These are phyloP conservation scores for Anthoscopus minutus DNA, from an alignment of 2,113 vertebrate genomes.

Conservation along the genomic window DNA sequence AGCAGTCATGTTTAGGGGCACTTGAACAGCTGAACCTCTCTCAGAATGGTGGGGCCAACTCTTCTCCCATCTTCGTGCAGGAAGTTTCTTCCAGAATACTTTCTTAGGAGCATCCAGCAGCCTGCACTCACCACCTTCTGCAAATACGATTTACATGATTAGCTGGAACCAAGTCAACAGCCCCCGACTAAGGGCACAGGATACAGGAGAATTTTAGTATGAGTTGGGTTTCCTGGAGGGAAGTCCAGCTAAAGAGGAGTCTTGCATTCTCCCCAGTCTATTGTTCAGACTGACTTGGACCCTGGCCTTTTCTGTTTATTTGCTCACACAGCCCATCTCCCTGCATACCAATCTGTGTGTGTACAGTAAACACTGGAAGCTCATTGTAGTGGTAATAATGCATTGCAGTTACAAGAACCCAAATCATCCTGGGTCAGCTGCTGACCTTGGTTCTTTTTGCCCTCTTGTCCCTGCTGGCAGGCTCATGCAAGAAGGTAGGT, in stretches of 20 bases:
- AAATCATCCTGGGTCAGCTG: not conserved
- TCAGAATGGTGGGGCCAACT: not conserved
- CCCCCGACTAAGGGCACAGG: constrained; percentile 34
- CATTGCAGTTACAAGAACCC: not conserved
- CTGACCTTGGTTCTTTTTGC: not conserved
- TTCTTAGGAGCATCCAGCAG: not conserved
- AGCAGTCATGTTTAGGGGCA: not conserved
- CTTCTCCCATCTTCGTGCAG: not conserved
- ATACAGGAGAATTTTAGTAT: constrained; percentile 55
- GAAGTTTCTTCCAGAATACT: not conserved
- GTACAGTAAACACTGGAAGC: constrained; percentile 27
- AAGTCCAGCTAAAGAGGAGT: constrained; percentile 53
- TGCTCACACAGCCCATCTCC: constrained; percentile 20
- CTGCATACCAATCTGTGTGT: constrained; percentile 1
- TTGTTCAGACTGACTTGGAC: constrained; percentile 46
- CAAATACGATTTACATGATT: not conserved
- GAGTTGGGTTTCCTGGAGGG: constrained; percentile 55
- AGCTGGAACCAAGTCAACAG: constrained; percentile 30
- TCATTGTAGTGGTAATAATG: not conserved
- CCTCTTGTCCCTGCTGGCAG: not conserved
- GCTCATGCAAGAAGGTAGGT: not conserved
- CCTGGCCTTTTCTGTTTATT: constrained; percentile 42
- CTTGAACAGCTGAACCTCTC: not conserved
- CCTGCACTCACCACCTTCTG: constrained; percentile 2
- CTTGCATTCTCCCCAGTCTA: constrained; percentile 10